Evolutionary conservation across 1,140 invertebrate species (phyloP), one percentile per base, ranked within the genome.

Genomic region (Cryptotermes secundus): DNA sequence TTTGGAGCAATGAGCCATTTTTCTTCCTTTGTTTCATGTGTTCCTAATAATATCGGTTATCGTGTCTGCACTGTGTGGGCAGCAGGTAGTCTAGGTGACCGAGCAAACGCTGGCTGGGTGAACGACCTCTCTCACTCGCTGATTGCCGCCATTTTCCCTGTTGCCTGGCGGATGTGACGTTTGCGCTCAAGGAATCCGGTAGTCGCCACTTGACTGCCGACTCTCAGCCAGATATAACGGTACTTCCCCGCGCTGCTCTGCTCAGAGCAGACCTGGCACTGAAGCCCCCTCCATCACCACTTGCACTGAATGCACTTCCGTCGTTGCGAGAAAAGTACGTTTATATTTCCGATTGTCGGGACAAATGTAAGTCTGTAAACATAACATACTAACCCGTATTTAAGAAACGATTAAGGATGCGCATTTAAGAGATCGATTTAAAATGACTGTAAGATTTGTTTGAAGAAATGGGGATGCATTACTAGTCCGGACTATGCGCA

Each of bases 1-100:
- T n/a, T 16, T 3, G n/a, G 59, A 72, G 59, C 59, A 72, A 72
- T 31, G 59, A 31, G 31, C 59, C 31, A 72, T 72, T 72, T 72
- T 59, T 22, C 53, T 22, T 72, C 59, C 26, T 72, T 72, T 72
- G 59, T 72, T 72, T 0, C n/a, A 72, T 72, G 9, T 31, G 59
- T 72, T 72, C 59, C 59, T 72, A 72, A 72, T 72, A 72, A 72
- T 72, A 72, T 72, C 59, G n/a, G 59, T 72, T 72, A 72, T 72
- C 59, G 59, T 31, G 59, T 59, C 59, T 72, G 59, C 26, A 6
- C 26, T 31, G 59, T 31, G 59, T 72, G 59, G 59, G 59, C 59
- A 72, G 59, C n/a, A 72, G 59, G 59, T 72, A 72, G 59, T 72
- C 59, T 72, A 72, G 59, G 59, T 72, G 59, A 72, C 59, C 59